Evolutionary conservation across 2,113 vertebrate genomes (phyloP).

Genomic region (Ailuropoda melanoleuca): DNA sequence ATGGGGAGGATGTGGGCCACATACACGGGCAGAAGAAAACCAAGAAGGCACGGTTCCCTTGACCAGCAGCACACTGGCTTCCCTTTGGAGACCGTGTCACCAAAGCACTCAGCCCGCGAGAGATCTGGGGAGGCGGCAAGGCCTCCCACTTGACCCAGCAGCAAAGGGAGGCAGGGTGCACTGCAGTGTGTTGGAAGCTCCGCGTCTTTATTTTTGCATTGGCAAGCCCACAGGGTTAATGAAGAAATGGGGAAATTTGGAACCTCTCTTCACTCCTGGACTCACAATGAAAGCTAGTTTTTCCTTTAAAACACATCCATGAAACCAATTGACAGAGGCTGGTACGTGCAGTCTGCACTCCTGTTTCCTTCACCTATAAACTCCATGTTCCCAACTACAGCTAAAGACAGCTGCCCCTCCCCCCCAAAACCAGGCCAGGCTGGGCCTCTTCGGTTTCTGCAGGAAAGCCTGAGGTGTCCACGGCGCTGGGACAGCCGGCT

Average conservation of each 20-base stretch:
- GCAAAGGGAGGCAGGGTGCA: neutral
- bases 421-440: too few relatives aligned
- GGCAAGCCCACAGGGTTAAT: neutral
- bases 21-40: neutral
- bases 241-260: neutral
- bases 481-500: rapidly evolving
- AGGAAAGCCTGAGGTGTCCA: neutral
- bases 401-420: too few relatives aligned
- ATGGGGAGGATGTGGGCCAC: neutral
- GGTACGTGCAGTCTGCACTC: rapidly evolving
- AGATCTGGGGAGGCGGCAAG: neutral
- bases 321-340: neutral
- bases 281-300: neutral
- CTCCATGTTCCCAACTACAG: neutral
- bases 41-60: neutral
- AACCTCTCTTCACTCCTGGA: neutral
- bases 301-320: neutral
- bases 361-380: neutral
- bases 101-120: neutral
- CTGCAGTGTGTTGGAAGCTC: neutral
- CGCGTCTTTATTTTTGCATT: neutral
- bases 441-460: neutral
- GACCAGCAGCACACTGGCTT: neutral
- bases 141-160: neutral
- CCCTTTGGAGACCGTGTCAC: neutral